phyloP scores from a whole-genome alignment of 2,797 vertebrate species.

The Karalla daura region DNA sequence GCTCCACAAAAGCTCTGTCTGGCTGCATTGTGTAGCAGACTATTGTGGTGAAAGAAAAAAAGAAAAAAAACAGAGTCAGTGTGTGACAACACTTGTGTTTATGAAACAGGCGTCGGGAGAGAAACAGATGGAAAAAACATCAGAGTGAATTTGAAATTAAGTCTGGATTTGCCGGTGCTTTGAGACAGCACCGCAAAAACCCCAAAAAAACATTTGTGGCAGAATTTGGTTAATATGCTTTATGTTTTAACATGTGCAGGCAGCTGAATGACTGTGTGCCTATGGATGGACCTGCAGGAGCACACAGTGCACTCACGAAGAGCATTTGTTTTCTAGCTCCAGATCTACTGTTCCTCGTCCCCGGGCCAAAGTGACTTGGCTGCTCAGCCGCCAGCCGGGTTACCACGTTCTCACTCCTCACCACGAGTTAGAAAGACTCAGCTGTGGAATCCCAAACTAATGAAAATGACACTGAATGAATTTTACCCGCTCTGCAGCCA shows the following conservation, averaged over 20 bases:
- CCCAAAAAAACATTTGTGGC: too few species aligned
- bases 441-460: constrained; percentile 36
- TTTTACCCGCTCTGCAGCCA: constrained; percentile 17
- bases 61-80: constrained; percentile 13
- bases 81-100: constrained; percentile 45
- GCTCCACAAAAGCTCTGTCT: constrained; percentile 63
- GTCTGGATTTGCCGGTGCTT: not conserved
- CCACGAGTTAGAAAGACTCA: constrained; percentile 17
- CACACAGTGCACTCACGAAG: constrained; percentile 1
- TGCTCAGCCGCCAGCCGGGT: constrained; percentile 5
- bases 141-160: constrained; percentile 23
- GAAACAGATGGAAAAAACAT: constrained; percentile 31
- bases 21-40: constrained; percentile 58
- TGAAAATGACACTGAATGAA: constrained; percentile 38
- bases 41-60: constrained; percentile 51
- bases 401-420: constrained; percentile 32
- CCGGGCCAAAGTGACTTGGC: constrained; percentile 22
- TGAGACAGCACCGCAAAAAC: not conserved
- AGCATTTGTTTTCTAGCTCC: constrained; percentile 17
- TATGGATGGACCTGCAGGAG: not conserved
- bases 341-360: constrained; percentile 5
- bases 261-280: not conserved
- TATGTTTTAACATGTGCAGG: not conserved
- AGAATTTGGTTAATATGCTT: not conserved
- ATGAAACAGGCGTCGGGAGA: constrained; percentile 37